These are phyloP conservation scores for Epinotia brunnichana DNA, from an alignment of 2,888 invertebrate species.

Conservation along the genomic window DNA sequence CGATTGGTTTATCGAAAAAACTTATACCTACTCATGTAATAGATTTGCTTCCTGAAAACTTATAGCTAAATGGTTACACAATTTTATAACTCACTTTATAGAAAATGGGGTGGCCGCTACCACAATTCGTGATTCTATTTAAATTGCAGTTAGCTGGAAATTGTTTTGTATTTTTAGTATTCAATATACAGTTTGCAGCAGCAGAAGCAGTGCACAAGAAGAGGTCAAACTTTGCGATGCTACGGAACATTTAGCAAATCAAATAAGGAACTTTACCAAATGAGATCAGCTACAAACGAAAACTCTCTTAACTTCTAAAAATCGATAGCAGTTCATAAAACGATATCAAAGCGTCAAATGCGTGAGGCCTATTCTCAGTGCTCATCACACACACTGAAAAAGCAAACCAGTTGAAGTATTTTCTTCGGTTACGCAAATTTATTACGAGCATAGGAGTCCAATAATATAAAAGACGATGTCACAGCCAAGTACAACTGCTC, in stretches of 20 bases:
- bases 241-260: not conserved
- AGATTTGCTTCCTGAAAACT: not conserved
- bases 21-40: not conserved
- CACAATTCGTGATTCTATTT: no score
- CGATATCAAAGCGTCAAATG: not conserved
- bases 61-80: not conserved
- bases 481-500: not conserved
- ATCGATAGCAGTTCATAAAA: conserved; percentile 62
- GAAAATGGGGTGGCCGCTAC: not conserved
- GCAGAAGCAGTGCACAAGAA: no score
- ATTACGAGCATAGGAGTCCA: not conserved
- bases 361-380: not conserved
- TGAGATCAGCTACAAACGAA: not conserved
- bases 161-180: not conserved
- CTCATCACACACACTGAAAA: not conserved
- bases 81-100: not conserved
- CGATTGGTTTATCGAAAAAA: no score
- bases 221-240: no score
- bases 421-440: not conserved
- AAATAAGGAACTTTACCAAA: conserved; percentile 3
- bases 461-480: not conserved
- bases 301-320: not conserved
- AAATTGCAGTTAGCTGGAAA: not conserved
- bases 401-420: not conserved
- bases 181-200: no score